A percentile compares a stretch with the other conserved stretches of the same genome.
These are phyloP conservation scores for Acanthopagrus latus DNA, from an alignment of 2,797 vertebrate species.

Conservation along the genomic window DNA sequence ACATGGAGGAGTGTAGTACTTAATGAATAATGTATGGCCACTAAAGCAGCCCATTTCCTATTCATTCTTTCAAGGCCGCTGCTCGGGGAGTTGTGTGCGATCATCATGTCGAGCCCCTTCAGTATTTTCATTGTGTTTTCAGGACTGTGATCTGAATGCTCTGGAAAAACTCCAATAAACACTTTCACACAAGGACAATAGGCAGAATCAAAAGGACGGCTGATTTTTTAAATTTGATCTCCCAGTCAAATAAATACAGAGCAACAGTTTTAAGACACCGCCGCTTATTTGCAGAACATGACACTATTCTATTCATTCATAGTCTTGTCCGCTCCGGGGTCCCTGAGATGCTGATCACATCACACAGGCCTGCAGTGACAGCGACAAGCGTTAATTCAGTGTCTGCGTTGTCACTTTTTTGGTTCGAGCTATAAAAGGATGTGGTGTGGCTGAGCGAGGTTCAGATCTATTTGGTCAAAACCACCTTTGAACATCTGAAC, in stretches of 20 bases:
- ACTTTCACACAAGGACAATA: conserved; percentile 30
- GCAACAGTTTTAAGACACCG: not conserved
- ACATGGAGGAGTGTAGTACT: conserved; percentile 65
- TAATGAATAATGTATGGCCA: conserved; percentile 81
- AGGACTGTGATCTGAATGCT: conserved; percentile 32
- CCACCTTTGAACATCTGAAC: conserved; percentile 60
- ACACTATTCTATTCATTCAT: conserved; percentile 14
- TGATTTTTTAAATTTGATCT: conserved; percentile 19
- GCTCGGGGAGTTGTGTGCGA: conserved; percentile 67
- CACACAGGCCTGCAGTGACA: conserved; percentile 35
- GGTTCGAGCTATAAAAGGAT: conserved; percentile 28
- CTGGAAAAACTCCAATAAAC: conserved; percentile 43
- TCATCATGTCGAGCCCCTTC: conserved; percentile 56
- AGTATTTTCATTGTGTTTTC: conserved; percentile 56
- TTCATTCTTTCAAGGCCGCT: conserved; percentile 69
- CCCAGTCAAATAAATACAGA: conserved; percentile 2
- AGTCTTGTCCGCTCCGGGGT: not conserved
- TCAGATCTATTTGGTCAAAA: conserved; percentile 47
- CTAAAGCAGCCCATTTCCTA: conserved; percentile 72
- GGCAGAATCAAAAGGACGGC: conserved; percentile 22
- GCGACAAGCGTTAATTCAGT: conserved; percentile 25
- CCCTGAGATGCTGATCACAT: conserved; percentile 37
- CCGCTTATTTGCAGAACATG: conserved; percentile 3
- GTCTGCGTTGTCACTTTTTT: conserved; percentile 47
- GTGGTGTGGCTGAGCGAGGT: not conserved